A percentile compares a stretch with the other conserved stretches of the same genome.
Conservation (phyloP, 2,113 vertebrate species). For the Cairina moschata region DNA sequence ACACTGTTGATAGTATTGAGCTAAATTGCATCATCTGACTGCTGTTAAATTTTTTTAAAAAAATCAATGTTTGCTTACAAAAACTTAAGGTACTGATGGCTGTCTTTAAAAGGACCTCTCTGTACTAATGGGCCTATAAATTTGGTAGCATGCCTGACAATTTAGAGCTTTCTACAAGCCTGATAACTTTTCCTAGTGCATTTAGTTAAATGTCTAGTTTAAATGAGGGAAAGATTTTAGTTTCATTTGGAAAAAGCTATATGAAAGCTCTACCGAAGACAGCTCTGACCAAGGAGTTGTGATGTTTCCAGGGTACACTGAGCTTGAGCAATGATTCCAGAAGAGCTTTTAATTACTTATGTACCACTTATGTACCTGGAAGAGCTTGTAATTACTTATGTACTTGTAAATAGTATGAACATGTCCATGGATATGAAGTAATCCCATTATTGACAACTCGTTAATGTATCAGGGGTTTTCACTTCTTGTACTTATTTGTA, state of each 20-base stretch:
- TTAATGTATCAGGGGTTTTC: neutral
- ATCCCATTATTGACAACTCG: neutral
- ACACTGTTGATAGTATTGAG: neutral
- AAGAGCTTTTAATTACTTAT: neutral
- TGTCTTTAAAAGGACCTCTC: neutral
- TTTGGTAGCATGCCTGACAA: neutral
- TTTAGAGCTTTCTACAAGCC: neutral
- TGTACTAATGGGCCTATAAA: neutral
- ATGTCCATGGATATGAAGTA: neutral
- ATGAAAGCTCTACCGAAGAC: neutral
- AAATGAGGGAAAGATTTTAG: neutral
- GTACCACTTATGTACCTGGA: neutral
- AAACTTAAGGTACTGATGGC: neutral
- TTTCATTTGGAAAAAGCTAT: neutral
- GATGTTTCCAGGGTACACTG: neutral
- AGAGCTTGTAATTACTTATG: too few species aligned
- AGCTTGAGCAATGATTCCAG: neutral
- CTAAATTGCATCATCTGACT: conserved; percentile 5
- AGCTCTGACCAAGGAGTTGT: neutral
- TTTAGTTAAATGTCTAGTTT: neutral
- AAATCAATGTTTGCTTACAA: neutral
- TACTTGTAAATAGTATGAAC: neutral
- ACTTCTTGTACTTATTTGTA: neutral
- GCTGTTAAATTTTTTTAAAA: neutral
- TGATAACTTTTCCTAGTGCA: neutral